Evolutionary conservation across 2,888 invertebrate species (phyloP).

Genomic region (Tetropium fuscum): DNA sequence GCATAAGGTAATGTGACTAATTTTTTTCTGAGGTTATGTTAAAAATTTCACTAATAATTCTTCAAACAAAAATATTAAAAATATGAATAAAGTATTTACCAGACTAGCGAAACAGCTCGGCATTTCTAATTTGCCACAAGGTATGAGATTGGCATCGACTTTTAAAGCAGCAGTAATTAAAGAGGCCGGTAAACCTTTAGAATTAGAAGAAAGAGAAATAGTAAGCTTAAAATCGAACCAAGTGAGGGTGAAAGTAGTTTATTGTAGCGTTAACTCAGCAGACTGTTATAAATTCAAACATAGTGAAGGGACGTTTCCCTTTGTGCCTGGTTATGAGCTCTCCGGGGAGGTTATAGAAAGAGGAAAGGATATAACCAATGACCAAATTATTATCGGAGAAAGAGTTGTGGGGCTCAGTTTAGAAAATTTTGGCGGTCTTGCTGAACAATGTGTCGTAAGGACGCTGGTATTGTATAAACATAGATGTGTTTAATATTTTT

Average conservation of each 20-base stretch:
- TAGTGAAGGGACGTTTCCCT: conserved; percentile 68
- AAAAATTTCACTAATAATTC: too few species aligned
- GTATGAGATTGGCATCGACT: conserved; percentile 38
- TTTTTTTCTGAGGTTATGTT: too few species aligned
- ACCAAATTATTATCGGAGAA: conserved; percentile 68
- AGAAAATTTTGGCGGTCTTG: conserved; percentile 71
- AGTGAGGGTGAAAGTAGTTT: conserved; percentile 74
- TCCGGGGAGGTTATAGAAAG: conserved; percentile 72
- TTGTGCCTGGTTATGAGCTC: conserved; percentile 75
- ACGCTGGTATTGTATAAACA: neutral
- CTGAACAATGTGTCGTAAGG: conserved; percentile 70
- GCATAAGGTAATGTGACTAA: too few species aligned
- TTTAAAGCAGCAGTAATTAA: conserved; percentile 69
- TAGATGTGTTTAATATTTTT: neutral
- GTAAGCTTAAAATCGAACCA: conserved; percentile 66
- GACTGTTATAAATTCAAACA: conserved; percentile 71
- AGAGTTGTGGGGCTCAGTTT: conserved; percentile 72
- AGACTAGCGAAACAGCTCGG: conserved; percentile 20
- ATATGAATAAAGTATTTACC: conserved; percentile 38
- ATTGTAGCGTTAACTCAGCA: conserved; percentile 74
- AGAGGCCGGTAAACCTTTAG: conserved; percentile 67
- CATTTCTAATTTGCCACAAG: neutral
- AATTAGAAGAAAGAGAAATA: conserved; percentile 65
- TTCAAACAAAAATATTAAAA: neutral
- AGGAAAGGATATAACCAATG: conserved; percentile 66